Conservation (phyloP, 2,113 vertebrate species). For the Ibidorhyncha struthersii region DNA sequence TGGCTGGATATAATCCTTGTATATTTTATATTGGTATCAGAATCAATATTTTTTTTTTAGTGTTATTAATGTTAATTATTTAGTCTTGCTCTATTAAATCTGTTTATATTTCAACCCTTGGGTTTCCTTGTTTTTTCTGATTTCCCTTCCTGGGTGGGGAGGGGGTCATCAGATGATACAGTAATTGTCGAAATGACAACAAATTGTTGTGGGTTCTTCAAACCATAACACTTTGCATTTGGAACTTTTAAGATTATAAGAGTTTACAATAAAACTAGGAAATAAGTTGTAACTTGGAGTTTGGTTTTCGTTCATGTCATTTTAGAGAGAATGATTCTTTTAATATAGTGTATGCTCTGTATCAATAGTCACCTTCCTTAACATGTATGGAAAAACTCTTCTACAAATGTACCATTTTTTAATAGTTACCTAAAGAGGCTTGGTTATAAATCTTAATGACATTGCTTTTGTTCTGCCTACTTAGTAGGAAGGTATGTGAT, state of each 20-base stretch:
- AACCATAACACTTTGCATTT: not conserved
- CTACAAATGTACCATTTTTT: not conserved
- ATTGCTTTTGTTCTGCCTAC: not conserved
- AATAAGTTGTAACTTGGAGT: not conserved
- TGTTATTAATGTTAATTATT: not conserved
- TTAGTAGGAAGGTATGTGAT: not conserved
- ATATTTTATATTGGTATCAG: no score
- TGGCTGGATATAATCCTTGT: not conserved
- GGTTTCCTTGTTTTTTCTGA: not conserved
- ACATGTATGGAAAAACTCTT: rapidly evolving
- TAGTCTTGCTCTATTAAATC: not conserved
- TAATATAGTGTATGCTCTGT: not conserved
- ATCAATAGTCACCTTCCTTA: not conserved
- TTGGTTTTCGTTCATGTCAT: not conserved
- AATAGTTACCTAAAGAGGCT: not conserved
- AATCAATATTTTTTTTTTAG: no score
- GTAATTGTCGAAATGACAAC: not conserved
- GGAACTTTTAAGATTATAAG: not conserved
- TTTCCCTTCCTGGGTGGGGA: not conserved
- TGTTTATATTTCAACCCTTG: not conserved
- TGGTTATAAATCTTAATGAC: not conserved
- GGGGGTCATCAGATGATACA: not conserved
- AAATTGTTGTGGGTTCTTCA: not conserved
- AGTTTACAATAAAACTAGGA: not conserved
- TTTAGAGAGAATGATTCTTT: not conserved